These are phyloP conservation scores for Anneissia japonica DNA, from an alignment of 35 echinoderm and acorn worm species.

Conservation along the genomic window DNA sequence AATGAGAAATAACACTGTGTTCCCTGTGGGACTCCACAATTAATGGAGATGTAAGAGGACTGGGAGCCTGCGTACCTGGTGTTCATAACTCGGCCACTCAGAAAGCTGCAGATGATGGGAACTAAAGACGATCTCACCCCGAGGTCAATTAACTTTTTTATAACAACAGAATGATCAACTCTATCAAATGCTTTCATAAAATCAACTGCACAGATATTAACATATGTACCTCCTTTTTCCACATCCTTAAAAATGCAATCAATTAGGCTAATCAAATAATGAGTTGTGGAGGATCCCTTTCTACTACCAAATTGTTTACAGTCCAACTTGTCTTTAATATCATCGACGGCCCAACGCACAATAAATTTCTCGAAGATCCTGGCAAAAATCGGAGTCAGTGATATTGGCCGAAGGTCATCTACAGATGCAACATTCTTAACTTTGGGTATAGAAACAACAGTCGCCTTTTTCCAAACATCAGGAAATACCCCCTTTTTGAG, in stretches of 20 bases:
- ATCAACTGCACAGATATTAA: slow-evolving; percentile 13
- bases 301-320: slow-evolving; percentile 19
- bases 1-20: neutral
- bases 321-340: slow-evolving; percentile 16
- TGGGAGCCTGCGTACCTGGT: neutral
- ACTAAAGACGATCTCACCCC: slow-evolving; percentile 4
- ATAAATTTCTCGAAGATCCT: neutral
- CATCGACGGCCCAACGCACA: neutral
- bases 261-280: slow-evolving; percentile 33
- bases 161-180: slow-evolving; percentile 21
- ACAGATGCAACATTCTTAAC: neutral
- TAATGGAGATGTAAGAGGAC: neutral
- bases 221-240: slow-evolving; percentile 9
- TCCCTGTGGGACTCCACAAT: slow-evolving; percentile 21
- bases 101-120: slow-evolving; percentile 33
- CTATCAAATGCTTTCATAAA: slow-evolving; percentile 33
- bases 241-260: slow-evolving; percentile 4
- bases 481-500: too few species aligned
- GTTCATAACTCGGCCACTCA: neutral
- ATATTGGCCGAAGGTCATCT: neutral
- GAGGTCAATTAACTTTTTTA: slow-evolving; percentile 21
- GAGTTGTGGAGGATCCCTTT: neutral
- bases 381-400: slow-evolving; percentile 21
- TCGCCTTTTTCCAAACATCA: slow-evolving; percentile 4
- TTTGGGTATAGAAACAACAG: slow-evolving; percentile 3